Base-by-base conservation (phyloP, 2,797 vertebrate genomes). In the Distichodus sexfasciatus region DNA sequence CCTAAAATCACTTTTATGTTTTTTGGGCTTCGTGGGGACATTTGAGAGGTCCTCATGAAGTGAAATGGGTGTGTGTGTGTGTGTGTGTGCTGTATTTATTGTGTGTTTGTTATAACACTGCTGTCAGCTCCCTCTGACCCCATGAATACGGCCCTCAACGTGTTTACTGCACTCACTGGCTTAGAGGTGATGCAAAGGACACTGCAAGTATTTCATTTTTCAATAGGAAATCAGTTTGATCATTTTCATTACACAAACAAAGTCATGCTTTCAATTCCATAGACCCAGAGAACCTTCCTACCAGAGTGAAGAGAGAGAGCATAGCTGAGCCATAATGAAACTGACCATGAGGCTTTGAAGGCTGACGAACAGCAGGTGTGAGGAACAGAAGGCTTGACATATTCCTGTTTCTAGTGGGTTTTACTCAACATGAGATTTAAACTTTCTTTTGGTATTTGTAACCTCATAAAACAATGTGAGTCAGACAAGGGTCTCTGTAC, bases 51-150 rank as follows among this genome's bases (percentile, higher is more conserved):
- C n/a, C n/a, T n/a, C n/a, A n/a, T n/a, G n/a, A n/a, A n/a, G n/a
- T n/a, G n/a, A n/a, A n/a, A n/a, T n/a, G n/a, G n/a, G n/a, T n/a
- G n/a, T n/a, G n/a, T n/a, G n/a, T n/a, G n/a, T n/a, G n/a, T n/a
- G n/a, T 21, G 10, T 26, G 59, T 51, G 43, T 24, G 35, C n/a
- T 24, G 19, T 67, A 60, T 61, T 61, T 23, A 54, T 69, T 54
- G 14, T 50, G 53, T 62, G 29, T 48, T 67, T 61, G 28, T 19
- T 3, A 24, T 66, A 29, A 61, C 36, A 15, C 11, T 10, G 33
- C 31, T 58, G 41, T 35, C 33, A 15, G 26, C 14, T 26, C 69
- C 60, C 54, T 66, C 55, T 66, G 66, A 69, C 54, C 55, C 55
- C 15, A 38, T 28, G 38, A 72, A 47, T 40, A 9, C 47, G 15